Percentiles rank a stretch among this genome's conserved stretches.
These are phyloP conservation scores for Brachionus asplanchnoidis DNA, from an alignment of 1,140 invertebrate species.

Conservation along the genomic window DNA sequence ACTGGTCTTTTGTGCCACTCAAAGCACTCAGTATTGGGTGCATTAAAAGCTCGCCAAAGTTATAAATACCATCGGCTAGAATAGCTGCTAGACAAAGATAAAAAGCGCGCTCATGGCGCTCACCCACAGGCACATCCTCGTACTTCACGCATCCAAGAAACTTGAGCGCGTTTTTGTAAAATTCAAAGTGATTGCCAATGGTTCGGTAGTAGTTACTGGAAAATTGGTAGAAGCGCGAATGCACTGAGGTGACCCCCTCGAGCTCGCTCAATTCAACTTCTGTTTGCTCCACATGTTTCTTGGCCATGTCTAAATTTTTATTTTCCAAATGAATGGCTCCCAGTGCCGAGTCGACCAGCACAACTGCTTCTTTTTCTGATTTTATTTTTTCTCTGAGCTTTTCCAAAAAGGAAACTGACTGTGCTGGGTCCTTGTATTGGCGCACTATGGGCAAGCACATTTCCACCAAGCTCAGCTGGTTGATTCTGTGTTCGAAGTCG, in stretches of 20 bases:
- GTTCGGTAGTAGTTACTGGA: conserved; percentile 82
- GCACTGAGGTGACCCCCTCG: conserved; percentile 84
- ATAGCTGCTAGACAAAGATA: conserved; percentile 86
- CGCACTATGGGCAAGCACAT: conserved; percentile 73
- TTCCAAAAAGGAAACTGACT: conserved; percentile 77
- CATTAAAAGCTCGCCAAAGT: conserved; percentile 89
- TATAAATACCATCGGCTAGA: conserved; percentile 89
- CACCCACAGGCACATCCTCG: conserved; percentile 59
- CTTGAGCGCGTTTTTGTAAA: conserved; percentile 87
- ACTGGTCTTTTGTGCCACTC: conserved; percentile 73
- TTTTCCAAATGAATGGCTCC: conserved; percentile 78
- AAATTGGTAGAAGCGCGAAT: conserved; percentile 87
- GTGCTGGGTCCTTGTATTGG: conserved; percentile 69
- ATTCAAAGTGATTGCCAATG: conserved; percentile 80
- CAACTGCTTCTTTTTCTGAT: conserved; percentile 74
- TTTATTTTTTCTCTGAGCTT: conserved; percentile 82
- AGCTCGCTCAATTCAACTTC: conserved; percentile 78
- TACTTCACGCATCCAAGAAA: conserved; percentile 66
- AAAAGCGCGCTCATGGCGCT: conserved; percentile 77
- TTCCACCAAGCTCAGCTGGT: conserved; percentile 82
- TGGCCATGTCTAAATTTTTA: conserved; percentile 73
- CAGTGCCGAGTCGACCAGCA: conserved; percentile 75
- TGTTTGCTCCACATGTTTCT: conserved; percentile 83
- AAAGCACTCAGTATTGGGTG: conserved; percentile 86
- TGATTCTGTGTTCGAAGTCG: conserved; percentile 91